Evolutionary conservation across 2,888 invertebrate genomes (phyloP).

Genomic region (Xestia ashworthii): DNA sequence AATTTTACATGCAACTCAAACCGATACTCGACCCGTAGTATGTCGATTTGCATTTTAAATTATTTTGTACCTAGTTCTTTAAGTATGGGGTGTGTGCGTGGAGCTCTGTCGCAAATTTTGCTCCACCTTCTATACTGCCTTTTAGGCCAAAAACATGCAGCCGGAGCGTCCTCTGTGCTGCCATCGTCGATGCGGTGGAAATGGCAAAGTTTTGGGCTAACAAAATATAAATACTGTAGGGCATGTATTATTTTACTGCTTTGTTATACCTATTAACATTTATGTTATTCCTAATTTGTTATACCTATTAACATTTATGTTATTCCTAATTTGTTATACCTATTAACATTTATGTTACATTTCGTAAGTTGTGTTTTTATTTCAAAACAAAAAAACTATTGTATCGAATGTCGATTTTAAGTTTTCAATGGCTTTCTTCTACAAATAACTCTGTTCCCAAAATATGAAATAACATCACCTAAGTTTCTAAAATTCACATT

Average conservation of each 20-base stretch:
- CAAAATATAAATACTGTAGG: neutral
- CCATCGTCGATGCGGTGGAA: neutral
- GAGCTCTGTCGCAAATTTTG: no score
- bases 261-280: neutral
- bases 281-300: no score
- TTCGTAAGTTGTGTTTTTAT: neutral
- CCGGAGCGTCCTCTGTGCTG: neutral
- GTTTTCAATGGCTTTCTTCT: neutral
- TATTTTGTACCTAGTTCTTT: neutral
- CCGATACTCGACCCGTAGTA: neutral
- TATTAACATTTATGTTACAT: neutral
- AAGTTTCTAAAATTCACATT: slow-evolving; percentile 30
- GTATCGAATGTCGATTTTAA: neutral
- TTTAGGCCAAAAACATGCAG: neutral
- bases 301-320: neutral
- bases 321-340: no score
- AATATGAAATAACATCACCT: neutral
- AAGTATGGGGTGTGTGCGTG: neutral
- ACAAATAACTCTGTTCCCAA: neutral
- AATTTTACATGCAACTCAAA: neutral
- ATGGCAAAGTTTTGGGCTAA: neutral
- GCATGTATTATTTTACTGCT: neutral
- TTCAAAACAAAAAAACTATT: neutral
- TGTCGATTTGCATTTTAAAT: neutral
- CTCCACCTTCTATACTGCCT: neutral